phyloP scores from a whole-genome alignment of 37 sponge, comb jelly and placozoan species.

The Spongilla lacustris region DNA sequence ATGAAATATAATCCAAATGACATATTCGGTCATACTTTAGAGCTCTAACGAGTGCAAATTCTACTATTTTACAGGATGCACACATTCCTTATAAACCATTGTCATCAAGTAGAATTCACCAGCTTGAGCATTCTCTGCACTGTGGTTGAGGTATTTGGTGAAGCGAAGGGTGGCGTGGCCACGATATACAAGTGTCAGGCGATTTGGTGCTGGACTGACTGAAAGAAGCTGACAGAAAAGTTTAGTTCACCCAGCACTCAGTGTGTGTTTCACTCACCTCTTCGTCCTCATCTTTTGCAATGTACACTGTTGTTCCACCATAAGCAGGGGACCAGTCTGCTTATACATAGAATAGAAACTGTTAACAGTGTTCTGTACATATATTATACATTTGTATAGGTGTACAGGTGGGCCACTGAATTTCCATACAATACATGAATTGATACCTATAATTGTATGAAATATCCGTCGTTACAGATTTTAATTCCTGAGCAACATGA shows the following conservation, averaged over 20 bases:
- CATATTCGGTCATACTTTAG: too few species aligned
- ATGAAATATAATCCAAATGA: too few species aligned
- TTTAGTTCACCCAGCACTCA: neutral
- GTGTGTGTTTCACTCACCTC: conserved; percentile 47
- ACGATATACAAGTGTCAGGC: conserved; percentile 72
- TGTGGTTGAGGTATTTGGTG: conserved; percentile 79
- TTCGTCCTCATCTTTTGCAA: conserved; percentile 81
- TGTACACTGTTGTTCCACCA: conserved; percentile 67
- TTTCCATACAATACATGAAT: too few species aligned
- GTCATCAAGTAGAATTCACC: neutral
- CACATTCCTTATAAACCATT: neutral
- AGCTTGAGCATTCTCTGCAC: neutral
- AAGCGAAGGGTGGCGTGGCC: conserved; percentile 68
- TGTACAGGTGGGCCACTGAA: too few species aligned
- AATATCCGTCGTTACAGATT: too few species aligned
- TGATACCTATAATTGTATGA: too few species aligned
- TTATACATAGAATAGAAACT: neutral
- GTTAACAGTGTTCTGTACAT: too few species aligned
- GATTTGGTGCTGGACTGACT: conserved; percentile 50
- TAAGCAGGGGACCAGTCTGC: conserved; percentile 71
- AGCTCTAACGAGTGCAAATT: neutral
- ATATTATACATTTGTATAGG: too few species aligned
- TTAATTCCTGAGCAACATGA: too few species aligned
- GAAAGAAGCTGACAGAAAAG: conserved; percentile 53
- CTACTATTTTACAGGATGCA: neutral